Evolutionary conservation across 2,113 vertebrate species (phyloP).

Genomic region (Cephalophus harveyi): DNA sequence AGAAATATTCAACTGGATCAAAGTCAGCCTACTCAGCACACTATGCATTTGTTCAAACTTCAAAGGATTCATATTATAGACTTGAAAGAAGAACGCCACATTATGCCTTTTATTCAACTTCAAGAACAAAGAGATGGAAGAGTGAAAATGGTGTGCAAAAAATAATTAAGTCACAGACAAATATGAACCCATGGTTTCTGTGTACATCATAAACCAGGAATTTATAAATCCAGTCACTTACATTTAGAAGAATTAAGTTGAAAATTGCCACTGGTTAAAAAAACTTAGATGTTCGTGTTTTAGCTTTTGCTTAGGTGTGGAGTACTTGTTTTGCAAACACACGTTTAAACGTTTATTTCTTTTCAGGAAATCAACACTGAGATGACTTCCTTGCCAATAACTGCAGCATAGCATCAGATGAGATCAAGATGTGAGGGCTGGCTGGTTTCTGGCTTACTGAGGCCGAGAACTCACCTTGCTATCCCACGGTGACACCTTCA

Average conservation of each 20-base stretch:
- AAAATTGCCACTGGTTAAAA: background rate
- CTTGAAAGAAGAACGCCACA: background rate
- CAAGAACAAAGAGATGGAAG: constrained; percentile 10
- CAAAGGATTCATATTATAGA: background rate
- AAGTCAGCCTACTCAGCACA: constrained; percentile 19
- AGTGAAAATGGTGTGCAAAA: background rate
- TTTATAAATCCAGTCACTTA: background rate
- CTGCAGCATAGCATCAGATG: background rate
- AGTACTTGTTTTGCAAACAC: background rate
- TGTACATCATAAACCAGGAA: background rate
- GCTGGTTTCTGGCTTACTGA: background rate
- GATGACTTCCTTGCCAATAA: background rate
- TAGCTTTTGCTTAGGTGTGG: background rate
- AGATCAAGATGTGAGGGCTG: background rate
- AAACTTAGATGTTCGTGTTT: background rate
- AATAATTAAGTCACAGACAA: background rate
- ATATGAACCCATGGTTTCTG: background rate
- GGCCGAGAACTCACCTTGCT: background rate
- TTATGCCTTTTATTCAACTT: background rate
- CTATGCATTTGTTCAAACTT: background rate
- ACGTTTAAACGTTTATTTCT: background rate
- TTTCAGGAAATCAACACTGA: constrained; percentile 10
- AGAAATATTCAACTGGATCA: constrained; percentile 17
- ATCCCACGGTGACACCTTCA: rapidly evolving
- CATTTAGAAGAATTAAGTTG: background rate